phyloP scores from a whole-genome alignment of 2,888 invertebrate species.

The Pseudococcus viburni region DNA sequence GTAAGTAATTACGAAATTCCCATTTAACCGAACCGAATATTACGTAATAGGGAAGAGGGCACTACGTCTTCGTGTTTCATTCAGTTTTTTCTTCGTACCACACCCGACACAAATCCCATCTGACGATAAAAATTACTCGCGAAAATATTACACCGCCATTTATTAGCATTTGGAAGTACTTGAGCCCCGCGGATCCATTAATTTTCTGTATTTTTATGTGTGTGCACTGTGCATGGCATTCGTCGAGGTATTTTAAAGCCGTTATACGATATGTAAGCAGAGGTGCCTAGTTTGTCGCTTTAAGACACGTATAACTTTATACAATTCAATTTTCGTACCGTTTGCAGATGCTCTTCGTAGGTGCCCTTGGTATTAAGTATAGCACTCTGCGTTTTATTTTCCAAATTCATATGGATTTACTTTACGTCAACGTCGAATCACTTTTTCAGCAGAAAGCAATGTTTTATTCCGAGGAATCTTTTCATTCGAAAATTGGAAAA shows the following conservation, averaged over 20 bases:
- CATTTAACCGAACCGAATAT: not conserved
- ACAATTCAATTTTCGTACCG: not conserved
- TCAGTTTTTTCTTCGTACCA: not conserved
- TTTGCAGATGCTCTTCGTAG: too few species aligned
- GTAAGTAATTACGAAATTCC: constrained; percentile 5
- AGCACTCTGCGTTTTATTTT: too few species aligned
- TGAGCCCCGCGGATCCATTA: not conserved
- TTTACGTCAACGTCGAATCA: too few species aligned
- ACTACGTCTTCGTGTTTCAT: not conserved
- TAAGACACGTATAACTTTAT: not conserved
- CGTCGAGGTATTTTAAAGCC: not conserved
- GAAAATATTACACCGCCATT: not conserved
- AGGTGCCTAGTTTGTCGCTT: not conserved
- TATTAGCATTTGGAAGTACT: constrained; percentile 11
- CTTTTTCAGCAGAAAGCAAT: too few species aligned
- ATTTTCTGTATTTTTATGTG: not conserved
- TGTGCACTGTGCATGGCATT: not conserved
- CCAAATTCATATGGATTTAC: too few species aligned
- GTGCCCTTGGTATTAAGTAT: too few species aligned
- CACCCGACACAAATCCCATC: not conserved
- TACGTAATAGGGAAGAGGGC: not conserved
- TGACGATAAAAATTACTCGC: constrained; percentile 11
- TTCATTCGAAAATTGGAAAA: too few species aligned
- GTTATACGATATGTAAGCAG: not conserved
- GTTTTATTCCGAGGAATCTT: too few species aligned